Conservation (phyloP, 2,113 vertebrate genomes). For the Calonectris borealis region DNA sequence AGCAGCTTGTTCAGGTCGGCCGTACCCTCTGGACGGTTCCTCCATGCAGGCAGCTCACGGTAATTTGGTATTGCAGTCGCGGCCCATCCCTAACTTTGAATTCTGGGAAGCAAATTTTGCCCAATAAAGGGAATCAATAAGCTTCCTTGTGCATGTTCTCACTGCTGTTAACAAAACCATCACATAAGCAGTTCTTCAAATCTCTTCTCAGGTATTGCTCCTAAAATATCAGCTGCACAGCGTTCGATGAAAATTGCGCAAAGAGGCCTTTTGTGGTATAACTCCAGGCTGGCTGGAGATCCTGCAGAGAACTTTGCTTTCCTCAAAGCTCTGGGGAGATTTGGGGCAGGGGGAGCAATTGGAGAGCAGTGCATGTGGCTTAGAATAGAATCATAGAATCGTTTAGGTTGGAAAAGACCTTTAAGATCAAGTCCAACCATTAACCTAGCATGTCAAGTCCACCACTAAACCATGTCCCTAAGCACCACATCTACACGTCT, state of each 20-base stretch:
- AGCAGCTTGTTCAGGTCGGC: not conserved
- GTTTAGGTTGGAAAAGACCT: not conserved
- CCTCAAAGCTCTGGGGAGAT: not conserved
- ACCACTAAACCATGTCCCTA: not conserved
- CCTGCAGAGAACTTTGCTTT: not conserved
- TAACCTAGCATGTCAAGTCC: not conserved
- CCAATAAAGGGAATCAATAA: conserved; percentile 43
- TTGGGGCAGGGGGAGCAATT: rapidly evolving
- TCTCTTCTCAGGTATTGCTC: not conserved
- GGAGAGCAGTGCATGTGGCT: not conserved
- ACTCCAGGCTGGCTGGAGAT: not conserved
- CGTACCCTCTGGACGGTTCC: not conserved
- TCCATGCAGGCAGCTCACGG: rapidly evolving
- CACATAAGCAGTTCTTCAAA: conserved; percentile 41
- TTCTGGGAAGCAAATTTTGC: conserved; percentile 26
- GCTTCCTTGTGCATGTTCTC: conserved; percentile 13
- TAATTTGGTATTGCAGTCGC: not conserved
- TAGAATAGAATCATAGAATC: not conserved
- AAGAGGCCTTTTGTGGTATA: not conserved
- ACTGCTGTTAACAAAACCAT: conserved; percentile 37
- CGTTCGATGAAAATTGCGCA: not conserved
- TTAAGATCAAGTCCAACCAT: not conserved
- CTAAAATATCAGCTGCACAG: not conserved
- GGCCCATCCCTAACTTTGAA: not conserved
- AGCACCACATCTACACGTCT: too few relatives aligned